Evolutionary conservation across 2,888 invertebrate species (phyloP), one percentile per base, ranked within the genome.

Genomic region (Andrena marginata): DNA sequence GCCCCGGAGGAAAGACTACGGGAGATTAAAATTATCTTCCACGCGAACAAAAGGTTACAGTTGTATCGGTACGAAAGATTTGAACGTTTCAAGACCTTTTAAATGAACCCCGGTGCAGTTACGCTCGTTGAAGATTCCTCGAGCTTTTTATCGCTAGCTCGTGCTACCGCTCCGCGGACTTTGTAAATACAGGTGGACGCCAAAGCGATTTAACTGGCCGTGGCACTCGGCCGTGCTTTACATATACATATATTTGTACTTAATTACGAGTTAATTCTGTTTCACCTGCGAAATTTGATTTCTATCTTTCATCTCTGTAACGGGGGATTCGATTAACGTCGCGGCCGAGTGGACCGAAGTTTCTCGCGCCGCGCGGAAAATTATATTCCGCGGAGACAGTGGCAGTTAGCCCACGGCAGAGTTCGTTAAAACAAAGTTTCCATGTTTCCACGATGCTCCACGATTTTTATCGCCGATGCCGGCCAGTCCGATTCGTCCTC

Each of bases 281-380:
- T 65, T 20, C 13, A 4, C n/a, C 20, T 13, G 2, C 4, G 35
- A 67, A 63, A 59, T 68, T 73, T 10, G 63, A 70, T 74, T 48
- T 49, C 26, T 54, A 64, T 70, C 69, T 67, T 72, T 63, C 48
- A 49, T 49, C 51, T 60, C 20, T 35, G 56, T 72, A 49, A 63
- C 69, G 56, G 56, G 51, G 67, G 67, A 77, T 64, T 82, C 74
- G 73, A 75, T 74, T 82, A 49, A 51, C 29, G 13, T 33, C 54
- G 54, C 42, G 3, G 1, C 33, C 2, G 70, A 31, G 13, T 10
- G 23, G 4, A 65, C 56, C 42, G 35, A 35, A 23, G 42, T 65
- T 64, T 62, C 63, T 62, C 63, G 33, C 54, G 23, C 54, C 29
- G 54, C 29, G 31, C 7, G 26, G 42, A 70, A 26, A 62, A 63